Evolutionary conservation across 1,140 invertebrate species (phyloP), one percentile per base, ranked within the genome.

Genomic region (Bactericera cockerelli): DNA sequence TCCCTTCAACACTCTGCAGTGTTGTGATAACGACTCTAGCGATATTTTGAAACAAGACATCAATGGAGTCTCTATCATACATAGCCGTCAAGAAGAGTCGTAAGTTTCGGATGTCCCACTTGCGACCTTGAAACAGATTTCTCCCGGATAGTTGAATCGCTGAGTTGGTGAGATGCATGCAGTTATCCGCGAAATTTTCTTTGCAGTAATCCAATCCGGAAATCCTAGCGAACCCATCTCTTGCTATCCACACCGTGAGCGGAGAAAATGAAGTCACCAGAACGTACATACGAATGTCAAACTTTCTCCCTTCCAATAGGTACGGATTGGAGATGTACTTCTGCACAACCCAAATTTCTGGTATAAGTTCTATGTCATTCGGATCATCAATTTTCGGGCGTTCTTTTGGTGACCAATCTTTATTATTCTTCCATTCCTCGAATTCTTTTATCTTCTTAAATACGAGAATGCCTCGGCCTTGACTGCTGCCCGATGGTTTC

Each of bases 291-390:
- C 80, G 65, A 2, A 81, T 66, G 69, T 81, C 80, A 71, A 82
- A 81, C 66, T 79, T 81, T 60, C 73, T 74, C 58, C 81, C 80
- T 68, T 80, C 79, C 53, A 84, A 75, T 13, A 82, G 70, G 59
- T 83, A 74, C 38, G 82, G 81, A 66, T 80, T 74, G 54, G 74
- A 69, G 55, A 84, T 70, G 63, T 84, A 84, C 65, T 74, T 75
- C 63, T 76, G 79, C 14, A 76, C 71, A 11, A 76, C 63, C 63
- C 70, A 76, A 56, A 64, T 67, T 49, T 74, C 71, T 0, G 62
- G 22, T 10, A 42, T 55, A 2, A 57, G 28, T 1, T 61, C 53
- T 55, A 55, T 59, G 13, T 59, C 59, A 38, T 59, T 59, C 8
- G n/a, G 61, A 2, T 55, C 38, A 59, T 61, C 2, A 14, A 21